Base-by-base conservation (phyloP, 2,113 vertebrate genomes). In the Raja brachyura region DNA sequence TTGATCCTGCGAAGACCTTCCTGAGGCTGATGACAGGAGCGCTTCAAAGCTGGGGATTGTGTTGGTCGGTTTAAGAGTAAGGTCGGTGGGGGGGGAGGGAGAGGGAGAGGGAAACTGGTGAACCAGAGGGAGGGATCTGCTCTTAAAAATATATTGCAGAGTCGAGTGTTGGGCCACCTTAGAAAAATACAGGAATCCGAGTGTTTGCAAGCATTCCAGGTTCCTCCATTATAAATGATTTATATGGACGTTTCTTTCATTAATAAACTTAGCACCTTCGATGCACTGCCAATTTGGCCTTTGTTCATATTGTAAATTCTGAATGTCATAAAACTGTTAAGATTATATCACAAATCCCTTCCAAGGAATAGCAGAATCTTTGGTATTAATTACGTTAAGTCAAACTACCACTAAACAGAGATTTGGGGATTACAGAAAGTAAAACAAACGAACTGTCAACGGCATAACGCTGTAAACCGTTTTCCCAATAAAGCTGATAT, bases 1-100 rank as follows among this genome's bases (percentile, higher is more conserved):
- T 97, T 95, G 96, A 97, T 97, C 96, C 96, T 96, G 94, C 94
- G 93, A 96, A 95, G 95, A 95, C 96, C 96, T 97, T 97, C 96
- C 96, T 96, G 93, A 94, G 93, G 94, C 95, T 93, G 95, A 96
- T 96, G 97, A 97, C 96, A 96, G 96, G 94, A 94, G 94, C 95
- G 96, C 96, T 96, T 94, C 95, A 94, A 95, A 94, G 95, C 90
- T 73, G 90, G 48, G 68, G 90, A 54, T 54, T 93, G 94, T 97
- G 95, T 97, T 97, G 96, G 95, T 96, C 18, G 96, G 96, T 96
- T 73, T 2, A 73, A 59, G 59, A 8, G 28, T 20, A 20, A 25
- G 4, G 56, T 4, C n/a, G n/a, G n/a, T n/a, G n/a, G 48, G 33
- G 8, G 1, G 39, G 39, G 39, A 39, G 5, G 56, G 31, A 22